Conservation (phyloP, 2,888 invertebrate species). For the Drosophila pullipes region DNA sequence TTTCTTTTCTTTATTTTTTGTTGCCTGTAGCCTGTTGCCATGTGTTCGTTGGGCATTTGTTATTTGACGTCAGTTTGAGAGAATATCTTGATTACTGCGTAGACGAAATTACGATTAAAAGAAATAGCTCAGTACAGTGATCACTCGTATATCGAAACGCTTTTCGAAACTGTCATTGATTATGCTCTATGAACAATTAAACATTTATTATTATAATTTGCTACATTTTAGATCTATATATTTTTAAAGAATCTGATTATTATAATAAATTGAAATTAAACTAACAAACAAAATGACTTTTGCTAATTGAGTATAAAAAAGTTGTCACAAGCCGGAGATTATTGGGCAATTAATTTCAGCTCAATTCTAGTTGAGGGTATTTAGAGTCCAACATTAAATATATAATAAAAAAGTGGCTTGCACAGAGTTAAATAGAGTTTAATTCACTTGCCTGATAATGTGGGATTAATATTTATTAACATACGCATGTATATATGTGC, state of each 20-base stretch:
- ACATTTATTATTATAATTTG: background rate
- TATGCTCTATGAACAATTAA: background rate
- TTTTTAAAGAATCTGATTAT: background rate
- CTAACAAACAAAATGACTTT: background rate
- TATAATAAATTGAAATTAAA: background rate
- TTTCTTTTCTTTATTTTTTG: background rate
- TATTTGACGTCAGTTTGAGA: slow-evolving; percentile 20
- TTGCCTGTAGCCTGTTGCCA: background rate
- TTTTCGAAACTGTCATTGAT: background rate
- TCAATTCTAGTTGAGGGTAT: background rate
- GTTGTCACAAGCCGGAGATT: background rate
- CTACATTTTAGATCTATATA: background rate
- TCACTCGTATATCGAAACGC: background rate
- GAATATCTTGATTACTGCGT: slow-evolving; percentile 3
- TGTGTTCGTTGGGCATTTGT: slow-evolving; percentile 12
- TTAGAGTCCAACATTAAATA: background rate
- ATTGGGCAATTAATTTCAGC: background rate
- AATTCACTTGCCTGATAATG: slow-evolving; percentile 8
- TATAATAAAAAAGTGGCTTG: slow-evolving; percentile 18
- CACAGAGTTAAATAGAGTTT: slow-evolving; percentile 1
- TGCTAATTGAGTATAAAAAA: background rate
- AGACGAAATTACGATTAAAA: slow-evolving; percentile 1
- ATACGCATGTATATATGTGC: background rate
- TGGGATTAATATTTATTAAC: background rate
- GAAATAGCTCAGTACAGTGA: background rate